Conservation (phyloP, 2,113 vertebrate genomes). For the Henicopernis longicauda region DNA sequence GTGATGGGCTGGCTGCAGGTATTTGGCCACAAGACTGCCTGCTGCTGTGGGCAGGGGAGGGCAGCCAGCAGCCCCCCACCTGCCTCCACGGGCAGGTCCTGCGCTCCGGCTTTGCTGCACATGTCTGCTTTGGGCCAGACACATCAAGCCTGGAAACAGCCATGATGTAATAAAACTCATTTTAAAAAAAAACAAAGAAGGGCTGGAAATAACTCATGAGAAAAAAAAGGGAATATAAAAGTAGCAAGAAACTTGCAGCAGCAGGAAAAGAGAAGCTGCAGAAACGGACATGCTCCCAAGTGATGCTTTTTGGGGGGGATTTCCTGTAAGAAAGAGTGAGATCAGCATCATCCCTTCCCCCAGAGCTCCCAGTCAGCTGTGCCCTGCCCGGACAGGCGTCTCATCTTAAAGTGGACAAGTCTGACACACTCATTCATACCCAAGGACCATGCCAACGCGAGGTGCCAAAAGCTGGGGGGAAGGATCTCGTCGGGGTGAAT, state of each 20-base stretch:
- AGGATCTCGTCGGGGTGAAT: not conserved
- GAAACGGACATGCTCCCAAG: not conserved
- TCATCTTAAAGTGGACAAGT: not conserved
- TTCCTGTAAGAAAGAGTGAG: not conserved
- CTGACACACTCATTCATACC: not conserved
- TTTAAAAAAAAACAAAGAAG: not conserved
- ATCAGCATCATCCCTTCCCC: not conserved
- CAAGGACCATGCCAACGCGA: accelerated
- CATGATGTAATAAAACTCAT: not conserved
- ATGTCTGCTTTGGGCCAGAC: not conserved
- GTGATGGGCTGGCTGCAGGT: not conserved
- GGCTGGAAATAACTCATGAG: not conserved
- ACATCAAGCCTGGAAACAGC: not conserved
- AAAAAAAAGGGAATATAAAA: not conserved
- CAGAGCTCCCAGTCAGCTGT: not conserved
- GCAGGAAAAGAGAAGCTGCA: not conserved
- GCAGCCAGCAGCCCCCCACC: not conserved
- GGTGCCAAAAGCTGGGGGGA: not conserved
- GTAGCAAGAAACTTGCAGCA: not conserved
- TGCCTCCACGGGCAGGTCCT: not conserved
- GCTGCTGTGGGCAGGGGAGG: not conserved
- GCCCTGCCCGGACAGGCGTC: accelerated
- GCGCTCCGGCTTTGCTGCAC: not conserved
- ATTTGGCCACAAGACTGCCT: not conserved
- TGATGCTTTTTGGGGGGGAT: not conserved